A percentile compares a stretch with the other conserved stretches of the same genome.
These are phyloP conservation scores for Timandra comae DNA, from an alignment of 2,888 invertebrate genomes.

Conservation along the genomic window DNA sequence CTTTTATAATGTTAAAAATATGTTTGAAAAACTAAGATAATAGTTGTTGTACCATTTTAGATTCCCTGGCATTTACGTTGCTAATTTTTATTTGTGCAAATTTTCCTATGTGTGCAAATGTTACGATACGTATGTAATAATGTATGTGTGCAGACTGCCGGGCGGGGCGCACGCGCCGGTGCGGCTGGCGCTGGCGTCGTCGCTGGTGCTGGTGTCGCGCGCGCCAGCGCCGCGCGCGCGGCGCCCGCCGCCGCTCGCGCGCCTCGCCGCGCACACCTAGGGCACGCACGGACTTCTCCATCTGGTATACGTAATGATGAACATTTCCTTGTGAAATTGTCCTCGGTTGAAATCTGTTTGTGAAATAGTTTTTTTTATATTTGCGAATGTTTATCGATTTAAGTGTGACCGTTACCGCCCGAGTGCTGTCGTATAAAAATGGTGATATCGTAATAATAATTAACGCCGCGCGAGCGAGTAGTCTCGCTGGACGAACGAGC, in stretches of 20 bases:
- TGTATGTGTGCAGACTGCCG: slow-evolving; percentile 78
- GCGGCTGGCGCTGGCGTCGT: slow-evolving; percentile 87
- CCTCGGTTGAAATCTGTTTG: no score
- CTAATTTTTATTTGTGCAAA: no score
- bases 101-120: no score
- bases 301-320: no score
- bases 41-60: no score
- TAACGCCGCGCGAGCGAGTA: background rate
- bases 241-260: slow-evolving; percentile 36
- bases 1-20: no score
- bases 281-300: no score
- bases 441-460: background rate
- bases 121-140: no score
- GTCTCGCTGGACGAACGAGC: background rate
- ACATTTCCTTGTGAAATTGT: no score
- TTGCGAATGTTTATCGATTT: background rate
- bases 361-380: no score
- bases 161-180: slow-evolving; percentile 88
- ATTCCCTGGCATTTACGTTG: no score
- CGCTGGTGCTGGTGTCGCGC: slow-evolving; percentile 83
- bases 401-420: slow-evolving; percentile 1
- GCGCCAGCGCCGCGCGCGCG: slow-evolving; percentile 59
- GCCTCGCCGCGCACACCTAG: slow-evolving; percentile 37
- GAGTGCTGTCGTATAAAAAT: background rate
- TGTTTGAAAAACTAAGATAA: no score